Base-by-base conservation (phyloP, 2,113 vertebrate genomes). In the Aptenodytes forsteri region DNA sequence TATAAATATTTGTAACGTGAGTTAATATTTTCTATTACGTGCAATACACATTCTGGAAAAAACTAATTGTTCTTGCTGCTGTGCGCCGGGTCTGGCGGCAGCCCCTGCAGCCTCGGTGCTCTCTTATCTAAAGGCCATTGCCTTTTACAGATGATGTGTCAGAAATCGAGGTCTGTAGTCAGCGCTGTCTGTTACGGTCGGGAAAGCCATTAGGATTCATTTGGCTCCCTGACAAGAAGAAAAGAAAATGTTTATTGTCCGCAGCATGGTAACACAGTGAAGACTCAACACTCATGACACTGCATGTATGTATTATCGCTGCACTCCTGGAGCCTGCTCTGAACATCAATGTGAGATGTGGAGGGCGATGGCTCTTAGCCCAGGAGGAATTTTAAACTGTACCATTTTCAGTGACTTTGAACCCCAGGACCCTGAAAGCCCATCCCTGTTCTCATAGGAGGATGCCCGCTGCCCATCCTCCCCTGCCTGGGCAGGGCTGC, bases 21-120 rank as follows among this genome's bases (percentile, higher is more conserved):
- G 66, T 88, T 97, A 94, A 71, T 94, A 77, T 93, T 94, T 97
- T 64, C 55, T 90, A 36, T 87, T 95, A 75, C 11, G 4, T 54
- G 78, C 0, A 0, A 6, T 72, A 47, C 75, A 23, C 7, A 5
- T 76, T 64, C 82, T 93, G 66, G 95, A 89, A 79, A 79, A 92
- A 87, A 10, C 3, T 59, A 27, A 79, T 64, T 65, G 86, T 79
- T 91, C 61, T 56, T 8, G 5, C 40, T 67, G 59, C 71, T 55
- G 67, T 40, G 20, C 15, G 4, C 20, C 0, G 0, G 44, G 29
- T 79, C 61, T 94, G 79, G 64, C 3, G 2, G 72, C 67, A 91
- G 80, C 67, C 16, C 14, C 55, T 2, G 3, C 22, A 80, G 66
- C 87, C 54, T 71, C 3, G 4, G 16, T 47, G 56, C 55, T 89